phyloP scores from a whole-genome alignment of 1,140 invertebrate species.

The Temnothorax nylanderi region DNA sequence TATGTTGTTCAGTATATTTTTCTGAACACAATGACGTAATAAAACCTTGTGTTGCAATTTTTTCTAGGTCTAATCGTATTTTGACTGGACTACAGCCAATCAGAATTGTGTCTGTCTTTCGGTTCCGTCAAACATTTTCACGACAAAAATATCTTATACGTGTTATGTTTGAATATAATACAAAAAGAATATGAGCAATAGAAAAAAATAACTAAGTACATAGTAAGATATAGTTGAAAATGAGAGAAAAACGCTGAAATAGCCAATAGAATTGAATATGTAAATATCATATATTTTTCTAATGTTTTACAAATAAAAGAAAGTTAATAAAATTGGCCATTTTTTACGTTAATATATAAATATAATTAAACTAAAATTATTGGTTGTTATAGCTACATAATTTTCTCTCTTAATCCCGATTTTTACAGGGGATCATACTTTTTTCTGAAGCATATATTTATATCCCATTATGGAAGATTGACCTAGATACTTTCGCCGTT shows the following conservation, averaged over 20 bases:
- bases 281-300: background rate
- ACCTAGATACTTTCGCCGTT: slow-evolving; percentile 29
- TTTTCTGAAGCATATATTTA: slow-evolving; percentile 12
- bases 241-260: background rate
- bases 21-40: no score
- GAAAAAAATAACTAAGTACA: background rate
- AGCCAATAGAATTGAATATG: background rate
- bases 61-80: no score
- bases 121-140: background rate
- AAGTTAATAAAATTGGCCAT: background rate
- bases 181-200: background rate
- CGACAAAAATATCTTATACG: background rate
- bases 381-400: background rate
- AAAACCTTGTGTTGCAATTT: no score
- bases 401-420: background rate
- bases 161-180: background rate
- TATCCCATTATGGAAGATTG: slow-evolving; percentile 23
- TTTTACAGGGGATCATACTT: background rate
- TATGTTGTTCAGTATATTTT: no score
- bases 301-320: background rate
- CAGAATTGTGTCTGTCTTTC: background rate
- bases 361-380: background rate
- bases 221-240: background rate
- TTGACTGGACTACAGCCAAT: no score
- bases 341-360: background rate